These are phyloP conservation scores for Rattus norvegicus DNA, from an alignment of 2,113 vertebrate genomes.

Conservation along the genomic window GRCr8 NC_086022.1:73110001-73110500, in stretches of 20 bases:
- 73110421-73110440: neutral
- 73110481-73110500: neutral
- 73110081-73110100: neutral
- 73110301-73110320: neutral
- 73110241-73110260: neutral
- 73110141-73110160: neutral
- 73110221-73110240: neutral
- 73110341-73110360: neutral
- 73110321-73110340: neutral
- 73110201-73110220: neutral
- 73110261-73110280: neutral
- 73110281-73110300: neutral
- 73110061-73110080: neutral
- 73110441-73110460: neutral
- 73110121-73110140: neutral
- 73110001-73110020: neutral
- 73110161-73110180: neutral
- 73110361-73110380: neutral
- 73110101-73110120: neutral
- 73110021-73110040: neutral
- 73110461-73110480: neutral
- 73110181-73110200: neutral
- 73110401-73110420: neutral
- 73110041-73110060: neutral
- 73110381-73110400: neutral